Base-by-base conservation (phyloP, 2,888 invertebrate genomes). In the Clivina fossor region DNA sequence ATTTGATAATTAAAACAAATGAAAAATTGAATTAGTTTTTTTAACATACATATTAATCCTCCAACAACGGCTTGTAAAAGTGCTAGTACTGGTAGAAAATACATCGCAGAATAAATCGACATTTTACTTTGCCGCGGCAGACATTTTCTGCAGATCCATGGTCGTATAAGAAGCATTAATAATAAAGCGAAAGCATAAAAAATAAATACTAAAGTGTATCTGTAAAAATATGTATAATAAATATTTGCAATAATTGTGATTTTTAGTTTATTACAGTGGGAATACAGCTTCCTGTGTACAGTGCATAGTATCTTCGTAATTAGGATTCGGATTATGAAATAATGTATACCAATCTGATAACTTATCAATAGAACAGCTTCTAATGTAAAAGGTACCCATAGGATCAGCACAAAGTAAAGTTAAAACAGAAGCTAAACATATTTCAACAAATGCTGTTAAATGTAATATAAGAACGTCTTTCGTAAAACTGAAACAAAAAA, bases 211-310 rank as follows among this genome's bases (percentile, higher is more conserved):
- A 96, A 85, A 4, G 95, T 93, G 73, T 95, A 95, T 65, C 95
- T 95, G 76, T 30, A 78, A 77, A 13, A 35, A 40, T 16, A 20
- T 24, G 22, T n/a, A 44, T 24, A 53, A 56, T 8, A 56, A 28
- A 54, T 19, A 37, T 30, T 28, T 58, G 57, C 37, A 41, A 32
- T 37, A 11, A 44, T 38, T 20, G 41, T 5, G 30, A 26, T 48
- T 46, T 43, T 15, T 47, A 51, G 64, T 66, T 60, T 81, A 87
- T 83, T 81, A 97, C 93, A 98, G 76, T 37, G 98, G 98, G 78
- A 94, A 98, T 0, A 97, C 96, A 54, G 96, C 94, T 76, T 99
- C 98, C 69, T 98, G 95, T 0, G 97, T 95, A 73, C 98, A 99
- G 74, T 94, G 88, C 49, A 97, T 73, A 13, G 87, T 88, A 59